Evolutionary conservation across 2,797 vertebrate species (phyloP).

Genomic region (Danio tinwini): DNA sequence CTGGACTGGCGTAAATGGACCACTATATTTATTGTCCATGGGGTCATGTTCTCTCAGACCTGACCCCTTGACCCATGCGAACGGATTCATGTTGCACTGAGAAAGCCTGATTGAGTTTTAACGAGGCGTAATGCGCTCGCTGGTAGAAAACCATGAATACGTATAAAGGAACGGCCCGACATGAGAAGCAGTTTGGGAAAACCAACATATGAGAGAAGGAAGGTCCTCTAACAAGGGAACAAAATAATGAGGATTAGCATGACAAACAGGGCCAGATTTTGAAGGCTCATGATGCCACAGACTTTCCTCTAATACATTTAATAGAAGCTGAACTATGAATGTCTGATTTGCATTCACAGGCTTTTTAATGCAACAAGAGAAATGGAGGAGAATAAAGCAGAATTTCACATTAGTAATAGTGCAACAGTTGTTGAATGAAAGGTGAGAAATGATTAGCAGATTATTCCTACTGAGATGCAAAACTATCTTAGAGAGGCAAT

Average conservation of each 20-base stretch:
- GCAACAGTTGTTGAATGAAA: not conserved
- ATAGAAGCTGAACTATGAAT: not conserved
- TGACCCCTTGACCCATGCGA: conserved; percentile 78
- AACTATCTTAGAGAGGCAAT: not conserved
- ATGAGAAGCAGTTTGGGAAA: conserved; percentile 55
- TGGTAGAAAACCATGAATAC: conserved; percentile 68
- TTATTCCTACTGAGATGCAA: not conserved
- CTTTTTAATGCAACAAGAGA: not conserved
- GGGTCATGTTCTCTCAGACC: conserved; percentile 69
- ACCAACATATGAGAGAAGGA: conserved; percentile 55
- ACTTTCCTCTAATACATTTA: conserved; percentile 41
- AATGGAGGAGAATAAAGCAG: not conserved
- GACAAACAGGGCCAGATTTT: conserved; percentile 59
- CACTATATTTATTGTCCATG: conserved; percentile 64
- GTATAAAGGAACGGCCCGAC: conserved; percentile 64
- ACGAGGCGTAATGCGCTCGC: conserved; percentile 68
- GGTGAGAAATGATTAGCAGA: not conserved
- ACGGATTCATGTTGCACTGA: conserved; percentile 74
- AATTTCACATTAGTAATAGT: not conserved
- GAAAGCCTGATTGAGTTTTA: conserved; percentile 72
- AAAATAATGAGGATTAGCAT: conserved; percentile 56
- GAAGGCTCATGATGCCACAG: conserved; percentile 32
- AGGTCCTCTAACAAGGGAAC: conserved; percentile 53
- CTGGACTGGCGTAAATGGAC: conserved; percentile 65
- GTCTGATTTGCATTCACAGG: not conserved